Evolutionary conservation across 2,888 invertebrate genomes (phyloP).

Genomic region (Drosophila meridiana): DNA sequence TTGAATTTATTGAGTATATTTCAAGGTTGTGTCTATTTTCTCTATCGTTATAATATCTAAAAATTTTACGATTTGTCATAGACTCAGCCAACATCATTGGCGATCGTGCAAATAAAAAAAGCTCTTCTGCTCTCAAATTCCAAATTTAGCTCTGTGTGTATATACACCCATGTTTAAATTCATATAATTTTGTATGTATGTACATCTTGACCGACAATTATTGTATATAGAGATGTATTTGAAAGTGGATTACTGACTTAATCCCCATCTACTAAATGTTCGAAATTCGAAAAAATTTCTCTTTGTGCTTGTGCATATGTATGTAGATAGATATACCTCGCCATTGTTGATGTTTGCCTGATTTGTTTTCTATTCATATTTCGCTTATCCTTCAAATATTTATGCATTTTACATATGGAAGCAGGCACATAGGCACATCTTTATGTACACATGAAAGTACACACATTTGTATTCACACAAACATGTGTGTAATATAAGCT

Average conservation of each 20-base stretch:
- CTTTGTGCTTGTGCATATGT: background rate
- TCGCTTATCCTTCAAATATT: slow-evolving; percentile 10
- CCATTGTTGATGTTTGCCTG: too few relatives aligned
- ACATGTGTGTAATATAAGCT: slow-evolving; percentile 80
- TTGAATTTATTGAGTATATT: slow-evolving; percentile 35
- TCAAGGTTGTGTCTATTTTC: slow-evolving; percentile 57
- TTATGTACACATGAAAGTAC: slow-evolving; percentile 24
- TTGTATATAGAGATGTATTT: slow-evolving; percentile 17
- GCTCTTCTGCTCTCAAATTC: slow-evolving; percentile 39
- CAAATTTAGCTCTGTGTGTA: slow-evolving; percentile 42
- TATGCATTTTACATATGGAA: slow-evolving; percentile 4
- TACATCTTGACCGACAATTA: slow-evolving; percentile 14
- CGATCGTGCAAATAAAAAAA: slow-evolving; percentile 15
- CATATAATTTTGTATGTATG: slow-evolving; percentile 3
- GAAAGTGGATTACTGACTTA: slow-evolving; percentile 17
- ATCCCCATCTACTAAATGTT: background rate
- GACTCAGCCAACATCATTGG: slow-evolving; percentile 22
- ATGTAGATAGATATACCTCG: too few relatives aligned
- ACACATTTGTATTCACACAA: slow-evolving; percentile 14
- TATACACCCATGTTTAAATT: slow-evolving; percentile 1
- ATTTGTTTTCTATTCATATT: background rate
- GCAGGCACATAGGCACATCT: slow-evolving; percentile 7
- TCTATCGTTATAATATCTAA: slow-evolving; percentile 44
- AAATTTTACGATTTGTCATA: slow-evolving; percentile 38
- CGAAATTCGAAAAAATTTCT: background rate